Evolutionary conservation across 1,140 invertebrate genomes (phyloP).

Genomic region (Zaprionus vittiger): DNA sequence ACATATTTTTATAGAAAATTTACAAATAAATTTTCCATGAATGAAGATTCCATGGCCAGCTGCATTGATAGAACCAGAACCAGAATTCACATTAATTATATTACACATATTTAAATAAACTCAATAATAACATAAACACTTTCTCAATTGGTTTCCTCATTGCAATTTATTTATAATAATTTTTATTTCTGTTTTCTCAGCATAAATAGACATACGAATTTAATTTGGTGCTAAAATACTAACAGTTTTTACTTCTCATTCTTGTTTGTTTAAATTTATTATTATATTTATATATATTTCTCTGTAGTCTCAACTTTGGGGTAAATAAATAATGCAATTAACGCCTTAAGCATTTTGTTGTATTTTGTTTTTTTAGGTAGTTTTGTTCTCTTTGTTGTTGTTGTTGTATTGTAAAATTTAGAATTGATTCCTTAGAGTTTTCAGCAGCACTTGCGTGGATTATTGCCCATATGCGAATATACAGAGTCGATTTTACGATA

Average conservation of each 20-base stretch:
- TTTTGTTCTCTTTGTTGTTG: slow-evolving; percentile 62
- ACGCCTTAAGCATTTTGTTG: slow-evolving; percentile 18
- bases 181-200: slow-evolving; percentile 50
- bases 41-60: neutral
- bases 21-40: no score
- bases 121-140: no score
- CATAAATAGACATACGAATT: slow-evolving; percentile 76
- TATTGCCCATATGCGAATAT: slow-evolving; percentile 45
- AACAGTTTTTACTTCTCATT: slow-evolving; percentile 71
- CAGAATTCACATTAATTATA: no score
- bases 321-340: slow-evolving; percentile 67
- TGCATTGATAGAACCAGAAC: neutral
- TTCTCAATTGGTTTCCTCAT: neutral
- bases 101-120: no score
- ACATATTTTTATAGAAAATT: neutral
- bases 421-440: slow-evolving; percentile 54
- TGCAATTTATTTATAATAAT: slow-evolving; percentile 38
- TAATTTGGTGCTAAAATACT: slow-evolving; percentile 83
- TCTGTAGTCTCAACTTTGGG: slow-evolving; percentile 27
- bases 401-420: slow-evolving; percentile 64
- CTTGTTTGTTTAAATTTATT: slow-evolving; percentile 25
- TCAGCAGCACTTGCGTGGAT: slow-evolving; percentile 68
- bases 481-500: slow-evolving; percentile 56
- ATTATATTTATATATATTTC: slow-evolving; percentile 29
- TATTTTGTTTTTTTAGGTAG: slow-evolving; percentile 64